Evolutionary conservation across 2,113 vertebrate species (phyloP).

Genomic region (Eupsittula cactorum): DNA sequence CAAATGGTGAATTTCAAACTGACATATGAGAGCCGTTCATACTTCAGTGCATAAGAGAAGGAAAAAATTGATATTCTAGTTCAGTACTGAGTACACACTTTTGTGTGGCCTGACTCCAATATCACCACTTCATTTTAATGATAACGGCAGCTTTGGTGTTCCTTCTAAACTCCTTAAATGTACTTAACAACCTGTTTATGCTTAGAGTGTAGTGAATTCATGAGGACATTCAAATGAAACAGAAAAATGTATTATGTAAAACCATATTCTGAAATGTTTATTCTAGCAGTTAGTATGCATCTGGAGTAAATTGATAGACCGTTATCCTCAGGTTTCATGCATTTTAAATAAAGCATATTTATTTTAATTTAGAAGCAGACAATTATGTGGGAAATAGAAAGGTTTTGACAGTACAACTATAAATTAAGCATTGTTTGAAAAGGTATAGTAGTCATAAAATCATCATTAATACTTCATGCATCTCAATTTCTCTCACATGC

Average conservation of each 20-base stretch:
- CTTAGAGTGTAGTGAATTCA: constrained; percentile 58
- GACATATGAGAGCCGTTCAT: not conserved
- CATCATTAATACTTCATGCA: constrained; percentile 25
- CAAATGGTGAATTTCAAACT: not conserved
- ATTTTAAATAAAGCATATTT: constrained; percentile 50
- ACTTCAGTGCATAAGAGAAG: not conserved
- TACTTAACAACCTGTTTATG: constrained; percentile 73
- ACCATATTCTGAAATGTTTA: constrained; percentile 59
- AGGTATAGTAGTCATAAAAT: not conserved
- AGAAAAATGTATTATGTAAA: constrained; percentile 69
- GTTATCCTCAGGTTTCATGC: constrained; percentile 34
- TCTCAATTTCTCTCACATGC: not conserved
- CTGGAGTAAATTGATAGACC: constrained; percentile 42
- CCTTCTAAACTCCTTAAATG: constrained; percentile 68
- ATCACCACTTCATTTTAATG: constrained; percentile 71
- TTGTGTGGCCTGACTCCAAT: constrained; percentile 46
- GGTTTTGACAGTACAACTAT: not conserved
- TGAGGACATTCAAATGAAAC: constrained; percentile 62
- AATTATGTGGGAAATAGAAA: constrained; percentile 28
- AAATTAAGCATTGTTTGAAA: not conserved
- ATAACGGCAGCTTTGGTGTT: constrained; percentile 60
- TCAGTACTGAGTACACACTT: constrained; percentile 45
- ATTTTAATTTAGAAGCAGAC: constrained; percentile 42
- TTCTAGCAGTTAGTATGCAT: constrained; percentile 64
- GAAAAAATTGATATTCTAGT: constrained; percentile 49